Percentiles rank a stretch among this genome's conserved stretches.
phyloP scores from a whole-genome alignment of 2,888 invertebrate genomes.

The Mesodorylaimus sp. region DNA sequence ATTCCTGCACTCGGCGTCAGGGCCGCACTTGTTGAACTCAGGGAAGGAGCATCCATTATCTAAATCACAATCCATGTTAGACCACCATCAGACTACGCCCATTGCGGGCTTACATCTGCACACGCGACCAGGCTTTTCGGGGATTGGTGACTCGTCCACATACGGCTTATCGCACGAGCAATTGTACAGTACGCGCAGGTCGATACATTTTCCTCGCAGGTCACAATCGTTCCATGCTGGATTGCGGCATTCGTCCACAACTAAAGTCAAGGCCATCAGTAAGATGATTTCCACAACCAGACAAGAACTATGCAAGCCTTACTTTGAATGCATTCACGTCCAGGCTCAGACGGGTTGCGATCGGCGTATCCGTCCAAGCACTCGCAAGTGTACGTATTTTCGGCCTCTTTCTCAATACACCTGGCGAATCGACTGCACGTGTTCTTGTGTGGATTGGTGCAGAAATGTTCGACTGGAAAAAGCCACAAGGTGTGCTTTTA shows the following conservation, averaged over 20 bases:
- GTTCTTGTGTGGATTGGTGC: slow-evolving; percentile 23
- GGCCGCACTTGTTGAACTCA: slow-evolving; percentile 22
- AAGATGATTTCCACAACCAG: too few relatives aligned
- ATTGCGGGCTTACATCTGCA: slow-evolving; percentile 13
- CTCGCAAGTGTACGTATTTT: slow-evolving; percentile 6
- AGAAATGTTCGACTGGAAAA: slow-evolving; percentile 21
- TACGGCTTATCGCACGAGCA: slow-evolving; percentile 24
- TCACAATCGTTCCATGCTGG: slow-evolving; percentile 23
- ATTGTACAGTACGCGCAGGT: slow-evolving; percentile 18
- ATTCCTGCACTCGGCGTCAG: slow-evolving; percentile 22
- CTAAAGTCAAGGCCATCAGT: slow-evolving; percentile 14
- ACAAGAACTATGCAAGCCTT: too few relatives aligned
- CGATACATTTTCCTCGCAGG: slow-evolving; percentile 23
- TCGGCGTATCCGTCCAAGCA: slow-evolving; percentile 6
- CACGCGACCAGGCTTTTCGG: slow-evolving; percentile 19
- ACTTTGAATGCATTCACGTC: slow-evolving; percentile 7
- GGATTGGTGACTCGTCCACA: slow-evolving; percentile 23
- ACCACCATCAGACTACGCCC: background rate
- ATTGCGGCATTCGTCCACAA: slow-evolving; percentile 16
- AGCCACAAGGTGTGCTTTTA: too few relatives aligned
- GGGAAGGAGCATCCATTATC: slow-evolving; percentile 19
- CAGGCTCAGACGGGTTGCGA: background rate
- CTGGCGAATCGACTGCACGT: slow-evolving; percentile 25
- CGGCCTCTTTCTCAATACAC: slow-evolving; percentile 24
- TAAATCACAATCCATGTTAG: background rate